A percentile compares a stretch with the other conserved stretches of the same genome.
phyloP scores from a whole-genome alignment of 2,113 vertebrate species.

The Entelurus aequoreus region DNA sequence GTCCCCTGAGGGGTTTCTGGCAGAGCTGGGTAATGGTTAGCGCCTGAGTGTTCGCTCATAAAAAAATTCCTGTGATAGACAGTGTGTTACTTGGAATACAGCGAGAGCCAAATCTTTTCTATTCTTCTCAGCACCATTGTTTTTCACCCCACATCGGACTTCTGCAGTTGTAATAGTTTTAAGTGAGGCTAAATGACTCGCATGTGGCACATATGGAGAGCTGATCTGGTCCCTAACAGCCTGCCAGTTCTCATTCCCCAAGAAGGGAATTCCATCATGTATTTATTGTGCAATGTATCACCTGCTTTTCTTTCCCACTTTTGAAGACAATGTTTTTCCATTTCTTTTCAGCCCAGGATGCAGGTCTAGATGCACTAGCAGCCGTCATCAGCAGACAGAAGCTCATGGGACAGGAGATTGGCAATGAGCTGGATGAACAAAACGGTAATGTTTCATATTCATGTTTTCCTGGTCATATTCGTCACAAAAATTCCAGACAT shows the following conservation, averaged over 20 bases:
- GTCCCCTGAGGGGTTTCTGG: slow-evolving; percentile 43
- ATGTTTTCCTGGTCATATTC: slow-evolving; percentile 11
- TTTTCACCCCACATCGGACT: slow-evolving; percentile 16
- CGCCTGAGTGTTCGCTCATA: slow-evolving; percentile 27
- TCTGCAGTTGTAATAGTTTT: slow-evolving; percentile 32
- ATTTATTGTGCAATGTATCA: slow-evolving; percentile 9
- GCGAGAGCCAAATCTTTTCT: slow-evolving; percentile 3
- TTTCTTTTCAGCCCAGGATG: slow-evolving; percentile 83
- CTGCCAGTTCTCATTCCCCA: slow-evolving; percentile 28
- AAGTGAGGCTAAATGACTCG: slow-evolving; percentile 39
- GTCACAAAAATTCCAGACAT: slow-evolving; percentile 36
- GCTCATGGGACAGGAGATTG: slow-evolving; percentile 94
- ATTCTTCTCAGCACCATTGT: slow-evolving; percentile 7
- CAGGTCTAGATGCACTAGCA: slow-evolving; percentile 86
- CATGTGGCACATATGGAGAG: slow-evolving; percentile 21
- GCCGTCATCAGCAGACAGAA: slow-evolving; percentile 90
- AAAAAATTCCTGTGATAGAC: slow-evolving; percentile 43
- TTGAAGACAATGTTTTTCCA: neutral
- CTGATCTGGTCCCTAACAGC: slow-evolving; percentile 28
- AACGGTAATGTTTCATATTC: slow-evolving; percentile 78
- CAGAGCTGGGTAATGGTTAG: slow-evolving; percentile 41
- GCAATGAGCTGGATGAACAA: slow-evolving; percentile 93
- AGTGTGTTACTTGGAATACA: slow-evolving; percentile 41
- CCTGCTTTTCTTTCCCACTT: neutral
- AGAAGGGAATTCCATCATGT: slow-evolving; percentile 8